A percentile compares a stretch with the other conserved stretches of the same genome.
Conservation (phyloP, 30 jellyfish, hydroid and myxozoan species). For the Aurelia sp. region DNA sequence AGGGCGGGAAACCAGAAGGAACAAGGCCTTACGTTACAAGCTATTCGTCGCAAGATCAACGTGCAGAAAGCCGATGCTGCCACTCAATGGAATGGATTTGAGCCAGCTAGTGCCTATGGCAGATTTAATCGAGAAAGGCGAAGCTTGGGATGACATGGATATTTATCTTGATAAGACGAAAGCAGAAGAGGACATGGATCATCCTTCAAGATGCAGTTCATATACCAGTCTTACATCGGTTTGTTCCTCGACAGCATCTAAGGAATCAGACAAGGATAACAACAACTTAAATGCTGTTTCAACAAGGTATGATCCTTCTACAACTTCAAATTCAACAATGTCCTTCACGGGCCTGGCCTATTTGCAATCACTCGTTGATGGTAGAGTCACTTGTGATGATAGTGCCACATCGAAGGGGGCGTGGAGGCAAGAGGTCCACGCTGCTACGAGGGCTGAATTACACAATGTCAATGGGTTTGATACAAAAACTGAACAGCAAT, state of each 20-base stretch:
- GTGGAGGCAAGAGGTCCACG: conserved; percentile 10
- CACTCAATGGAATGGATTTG: conserved; percentile 42
- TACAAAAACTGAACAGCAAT: not conserved
- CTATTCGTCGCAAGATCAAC: no score
- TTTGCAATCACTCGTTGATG: conserved; percentile 22
- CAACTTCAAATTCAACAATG: not conserved
- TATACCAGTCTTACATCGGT: not conserved
- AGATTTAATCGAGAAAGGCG: conserved; percentile 23
- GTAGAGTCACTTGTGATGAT: conserved; percentile 7
- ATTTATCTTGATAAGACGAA: conserved; percentile 34
- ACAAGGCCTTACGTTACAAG: no score
- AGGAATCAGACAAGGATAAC: not conserved
- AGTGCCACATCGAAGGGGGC: conserved; percentile 33
- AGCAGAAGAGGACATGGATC: conserved; percentile 1
- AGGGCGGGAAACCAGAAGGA: no score
- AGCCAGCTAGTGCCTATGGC: conserved; percentile 56
- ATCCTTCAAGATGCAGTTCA: not conserved
- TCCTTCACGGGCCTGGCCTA: conserved; percentile 32
- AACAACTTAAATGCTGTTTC: not conserved
- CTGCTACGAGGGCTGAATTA: not conserved
- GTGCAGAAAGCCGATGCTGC: conserved; percentile 22
- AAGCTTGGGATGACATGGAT: conserved; percentile 66
- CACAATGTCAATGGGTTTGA: not conserved
- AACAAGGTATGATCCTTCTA: not conserved
- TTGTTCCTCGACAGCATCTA: not conserved